Conservation (phyloP, 2,113 vertebrate species). For the Corythaeola cristata region DNA sequence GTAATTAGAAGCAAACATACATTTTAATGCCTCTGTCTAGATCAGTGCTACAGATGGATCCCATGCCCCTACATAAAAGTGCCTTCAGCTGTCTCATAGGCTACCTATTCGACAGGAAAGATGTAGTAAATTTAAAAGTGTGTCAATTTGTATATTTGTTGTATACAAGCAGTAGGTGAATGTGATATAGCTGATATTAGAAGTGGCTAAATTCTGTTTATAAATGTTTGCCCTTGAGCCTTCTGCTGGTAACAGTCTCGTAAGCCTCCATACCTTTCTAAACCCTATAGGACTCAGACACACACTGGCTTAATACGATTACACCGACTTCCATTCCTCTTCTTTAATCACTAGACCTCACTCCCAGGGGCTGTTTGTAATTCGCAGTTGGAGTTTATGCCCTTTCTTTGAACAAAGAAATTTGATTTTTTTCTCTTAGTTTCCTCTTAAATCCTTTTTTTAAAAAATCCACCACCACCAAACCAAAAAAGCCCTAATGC, state of each 20-base stretch:
- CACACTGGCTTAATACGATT: background rate
- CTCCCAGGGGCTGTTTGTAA: conserved; percentile 20
- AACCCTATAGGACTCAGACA: background rate
- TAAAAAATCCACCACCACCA: background rate
- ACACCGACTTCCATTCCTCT: background rate
- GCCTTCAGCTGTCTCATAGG: background rate
- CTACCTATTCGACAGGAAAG: background rate
- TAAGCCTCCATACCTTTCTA: background rate
- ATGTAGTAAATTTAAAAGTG: background rate
- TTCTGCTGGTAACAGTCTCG: background rate
- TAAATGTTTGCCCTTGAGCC: background rate
- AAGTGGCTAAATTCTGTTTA: background rate
- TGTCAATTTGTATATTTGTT: background rate
- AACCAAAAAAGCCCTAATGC: background rate
- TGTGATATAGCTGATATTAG: background rate
- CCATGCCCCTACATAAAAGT: background rate
- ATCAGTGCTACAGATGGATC: background rate
- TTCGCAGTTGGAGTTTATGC: background rate
- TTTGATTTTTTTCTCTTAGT: background rate
- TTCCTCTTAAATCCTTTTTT: background rate
- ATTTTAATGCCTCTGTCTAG: background rate
- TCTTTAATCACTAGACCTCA: background rate
- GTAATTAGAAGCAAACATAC: background rate
- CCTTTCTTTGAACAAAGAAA: conserved; percentile 12
- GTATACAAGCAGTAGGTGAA: background rate